Base-by-base conservation (phyloP, 1,140 invertebrate genomes). In the Drosophila setifemur region DNA sequence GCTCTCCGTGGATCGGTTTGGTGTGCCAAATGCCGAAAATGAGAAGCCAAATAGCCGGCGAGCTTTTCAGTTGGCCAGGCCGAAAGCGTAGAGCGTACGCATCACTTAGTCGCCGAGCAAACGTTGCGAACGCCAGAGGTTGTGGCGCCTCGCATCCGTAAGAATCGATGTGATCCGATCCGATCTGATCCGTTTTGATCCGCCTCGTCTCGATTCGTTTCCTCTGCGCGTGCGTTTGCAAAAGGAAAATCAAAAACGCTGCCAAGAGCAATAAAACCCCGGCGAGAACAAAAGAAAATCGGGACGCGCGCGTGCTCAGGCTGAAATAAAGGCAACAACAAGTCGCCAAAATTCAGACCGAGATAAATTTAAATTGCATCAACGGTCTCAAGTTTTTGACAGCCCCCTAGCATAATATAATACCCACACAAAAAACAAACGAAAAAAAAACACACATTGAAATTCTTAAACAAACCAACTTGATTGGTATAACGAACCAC, bases 311-410 rank as follows among this genome's bases (percentile, higher is more conserved):
- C 55, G 63, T 63, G 74, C 74, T 78, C 37, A 61, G 75, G 72
- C 74, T 45, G 53, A 72, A 78, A 78, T 76, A 78, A 76, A 78
- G 53, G 37, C 61, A 52, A 75, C 71, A 42, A 47, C 29, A 61
- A 61, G 54, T n/a, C 53, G 16, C 23, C 23, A 40, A 64, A 66
- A 64, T 78, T 60, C 29, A 40, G 53, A 44, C 40, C 63, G 69
- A 72, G 70, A 78, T 83, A 78, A 79, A 85, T 71, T 71, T 85
- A 85, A 85, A 73, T 78, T 78, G 54, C 60, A 75, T 74, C 40
- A 76, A 57, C 73, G 67, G 73, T 82, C 72, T 82, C 77, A 72
- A 71, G 45, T 83, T 85, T 83, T 71, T 74, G 74, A 81, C 77
- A 81, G 60, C 42, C 43, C 47, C 64, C 71, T 58, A 61, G 57